Conservation (phyloP, 2,113 vertebrate genomes). For the Bettongia penicillata region DNA sequence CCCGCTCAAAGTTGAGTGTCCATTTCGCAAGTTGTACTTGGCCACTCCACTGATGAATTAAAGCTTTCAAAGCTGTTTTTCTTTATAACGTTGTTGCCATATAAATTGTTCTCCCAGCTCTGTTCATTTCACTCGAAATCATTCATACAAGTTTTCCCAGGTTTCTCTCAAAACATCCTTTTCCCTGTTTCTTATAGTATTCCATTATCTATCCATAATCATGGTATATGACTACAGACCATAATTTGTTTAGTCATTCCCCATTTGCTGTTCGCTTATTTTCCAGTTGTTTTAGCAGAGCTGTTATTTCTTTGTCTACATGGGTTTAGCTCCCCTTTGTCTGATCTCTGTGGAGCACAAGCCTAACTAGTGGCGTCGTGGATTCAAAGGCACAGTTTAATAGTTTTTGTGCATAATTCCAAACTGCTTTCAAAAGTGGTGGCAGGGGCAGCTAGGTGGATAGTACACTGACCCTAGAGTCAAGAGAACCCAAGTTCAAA, state of each 20-base stretch:
- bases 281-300: neutral
- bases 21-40: fast-evolving
- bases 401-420: neutral
- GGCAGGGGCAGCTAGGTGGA: too few relatives aligned
- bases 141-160: neutral
- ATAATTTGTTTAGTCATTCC: neutral
- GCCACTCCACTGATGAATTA: neutral
- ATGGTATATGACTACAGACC: neutral
- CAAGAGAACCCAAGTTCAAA: too few relatives aligned
- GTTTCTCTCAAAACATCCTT: neutral
- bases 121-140: too few relatives aligned
- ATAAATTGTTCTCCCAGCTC: too few relatives aligned
- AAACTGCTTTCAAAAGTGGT: neutral
- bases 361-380: neutral
- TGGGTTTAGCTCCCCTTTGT: neutral
- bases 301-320: neutral
- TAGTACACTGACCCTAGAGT: too few relatives aligned
- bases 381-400: neutral
- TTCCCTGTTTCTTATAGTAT: neutral
- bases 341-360: neutral
- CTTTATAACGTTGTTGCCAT: neutral
- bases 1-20: neutral
- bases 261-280: neutral
- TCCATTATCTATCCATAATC: too few relatives aligned
- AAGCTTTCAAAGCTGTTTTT: neutral